These are phyloP conservation scores for Paguma larvata DNA, from an alignment of 2,797 vertebrate genomes.

Conservation along the genomic window DNA sequence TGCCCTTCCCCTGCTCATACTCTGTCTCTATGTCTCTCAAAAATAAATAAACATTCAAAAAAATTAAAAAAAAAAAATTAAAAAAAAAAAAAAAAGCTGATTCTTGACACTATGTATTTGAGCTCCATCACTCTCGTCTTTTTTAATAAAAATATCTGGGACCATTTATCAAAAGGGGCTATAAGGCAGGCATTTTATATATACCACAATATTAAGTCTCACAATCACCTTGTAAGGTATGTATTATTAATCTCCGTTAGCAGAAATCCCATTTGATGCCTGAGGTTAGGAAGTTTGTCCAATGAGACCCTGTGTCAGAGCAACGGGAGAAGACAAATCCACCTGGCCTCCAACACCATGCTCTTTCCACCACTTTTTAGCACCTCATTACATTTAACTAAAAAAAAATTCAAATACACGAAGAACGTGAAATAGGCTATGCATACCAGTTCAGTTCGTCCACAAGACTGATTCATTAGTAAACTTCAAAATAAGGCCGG, in stretches of 20 bases:
- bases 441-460: not conserved
- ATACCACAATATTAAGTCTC: not conserved
- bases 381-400: not conserved
- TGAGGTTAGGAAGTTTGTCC: not conserved
- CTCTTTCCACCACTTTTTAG: not conserved
- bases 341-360: not conserved
- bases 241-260: not conserved
- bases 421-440: not conserved
- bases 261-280: not conserved
- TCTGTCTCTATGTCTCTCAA: too few species aligned
- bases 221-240: not conserved
- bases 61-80: too few species aligned
- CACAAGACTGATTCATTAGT: not conserved
- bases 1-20: too few species aligned
- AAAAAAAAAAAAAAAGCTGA: too few species aligned
- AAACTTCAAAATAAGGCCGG: slow-evolving; percentile 38
- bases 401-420: not conserved
- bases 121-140: not conserved
- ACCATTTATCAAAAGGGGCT: not conserved
- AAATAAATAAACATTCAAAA: too few species aligned
- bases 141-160: not conserved
- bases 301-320: not conserved
- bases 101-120: not conserved
- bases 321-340: not conserved
- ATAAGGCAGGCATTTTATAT: not conserved